These are phyloP conservation scores for Micromys minutus DNA, from an alignment of 2,113 vertebrate species.

Conservation along the genomic window DNA sequence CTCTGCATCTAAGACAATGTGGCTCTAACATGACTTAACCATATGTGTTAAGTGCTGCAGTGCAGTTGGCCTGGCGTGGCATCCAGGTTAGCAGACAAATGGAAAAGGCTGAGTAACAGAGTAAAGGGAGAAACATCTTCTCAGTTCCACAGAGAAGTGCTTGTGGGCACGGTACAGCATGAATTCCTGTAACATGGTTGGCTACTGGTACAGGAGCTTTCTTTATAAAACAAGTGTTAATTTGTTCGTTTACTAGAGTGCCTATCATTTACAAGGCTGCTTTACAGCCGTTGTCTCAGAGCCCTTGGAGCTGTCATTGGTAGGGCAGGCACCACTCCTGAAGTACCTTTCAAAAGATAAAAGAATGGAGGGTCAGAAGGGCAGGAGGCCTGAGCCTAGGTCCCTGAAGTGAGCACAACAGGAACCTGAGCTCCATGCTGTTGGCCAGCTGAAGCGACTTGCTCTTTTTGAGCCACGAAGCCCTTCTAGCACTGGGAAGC, in stretches of 20 bases:
- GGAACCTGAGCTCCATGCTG: background rate
- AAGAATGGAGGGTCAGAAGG: slow-evolving; percentile 2
- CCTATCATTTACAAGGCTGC: background rate
- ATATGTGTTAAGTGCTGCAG: slow-evolving; percentile 20
- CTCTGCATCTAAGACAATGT: background rate
- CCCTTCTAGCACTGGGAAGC: background rate
- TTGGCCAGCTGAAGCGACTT: background rate
- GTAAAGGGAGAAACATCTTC: background rate
- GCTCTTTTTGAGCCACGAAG: slow-evolving; percentile 14
- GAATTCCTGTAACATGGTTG: background rate
- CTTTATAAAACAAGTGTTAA: background rate
- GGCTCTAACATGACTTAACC: background rate
- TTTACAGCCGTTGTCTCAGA: background rate
- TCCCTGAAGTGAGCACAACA: background rate
- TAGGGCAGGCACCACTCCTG: background rate
- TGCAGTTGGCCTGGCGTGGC: background rate
- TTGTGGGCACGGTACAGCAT: slow-evolving; percentile 16
- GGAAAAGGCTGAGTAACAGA: background rate
- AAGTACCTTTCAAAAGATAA: background rate
- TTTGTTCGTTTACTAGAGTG: background rate
- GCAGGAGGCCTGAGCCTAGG: background rate
- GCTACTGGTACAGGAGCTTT: background rate
- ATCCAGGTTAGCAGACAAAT: background rate
- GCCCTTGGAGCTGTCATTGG: background rate
- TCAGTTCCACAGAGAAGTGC: background rate